A percentile compares a stretch with the other conserved stretches of the same genome.
phyloP scores from a whole-genome alignment of 1,140 invertebrate genomes.

The Drosophila pectinifera region DNA sequence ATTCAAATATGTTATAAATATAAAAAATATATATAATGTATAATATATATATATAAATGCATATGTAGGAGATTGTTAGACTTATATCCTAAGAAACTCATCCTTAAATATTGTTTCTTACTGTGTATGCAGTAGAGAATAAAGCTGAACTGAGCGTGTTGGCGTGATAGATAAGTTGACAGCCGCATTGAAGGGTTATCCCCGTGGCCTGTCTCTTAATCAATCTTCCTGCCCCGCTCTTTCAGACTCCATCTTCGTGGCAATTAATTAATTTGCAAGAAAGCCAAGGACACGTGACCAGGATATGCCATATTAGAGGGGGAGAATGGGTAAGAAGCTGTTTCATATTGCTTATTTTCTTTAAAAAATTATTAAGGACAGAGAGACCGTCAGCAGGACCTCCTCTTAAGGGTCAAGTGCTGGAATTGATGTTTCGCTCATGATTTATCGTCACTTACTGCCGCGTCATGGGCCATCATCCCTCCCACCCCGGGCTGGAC shows the following conservation, averaged over 20 bases:
- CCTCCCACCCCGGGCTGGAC: background rate
- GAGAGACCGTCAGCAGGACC: constrained; percentile 18
- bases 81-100: background rate
- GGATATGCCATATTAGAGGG: constrained; percentile 12
- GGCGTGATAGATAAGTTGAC: constrained; percentile 79
- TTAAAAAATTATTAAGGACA: constrained; percentile 37
- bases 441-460: constrained; percentile 82
- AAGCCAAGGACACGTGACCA: constrained; percentile 60
- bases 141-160: constrained; percentile 32
- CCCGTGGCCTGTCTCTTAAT: constrained; percentile 54
- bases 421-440: constrained; percentile 85
- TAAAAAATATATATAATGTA: no score
- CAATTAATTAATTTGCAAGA: constrained; percentile 78
- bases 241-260: constrained; percentile 38
- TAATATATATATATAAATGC: no score
- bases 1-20: background rate
- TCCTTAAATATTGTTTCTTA: background rate
- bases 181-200: constrained; percentile 63
- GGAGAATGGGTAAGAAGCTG: background rate
- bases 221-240: constrained; percentile 45
- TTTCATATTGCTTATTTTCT: constrained; percentile 14
- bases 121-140: background rate
- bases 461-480: constrained; percentile 61
- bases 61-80: no score
- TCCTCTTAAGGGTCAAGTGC: constrained; percentile 77